A percentile compares a stretch with the other conserved stretches of the same genome.
These are phyloP conservation scores for Acipenser transmontanus DNA, from an alignment of 2,797 vertebrate genomes.

Conservation along the genomic window DNA sequence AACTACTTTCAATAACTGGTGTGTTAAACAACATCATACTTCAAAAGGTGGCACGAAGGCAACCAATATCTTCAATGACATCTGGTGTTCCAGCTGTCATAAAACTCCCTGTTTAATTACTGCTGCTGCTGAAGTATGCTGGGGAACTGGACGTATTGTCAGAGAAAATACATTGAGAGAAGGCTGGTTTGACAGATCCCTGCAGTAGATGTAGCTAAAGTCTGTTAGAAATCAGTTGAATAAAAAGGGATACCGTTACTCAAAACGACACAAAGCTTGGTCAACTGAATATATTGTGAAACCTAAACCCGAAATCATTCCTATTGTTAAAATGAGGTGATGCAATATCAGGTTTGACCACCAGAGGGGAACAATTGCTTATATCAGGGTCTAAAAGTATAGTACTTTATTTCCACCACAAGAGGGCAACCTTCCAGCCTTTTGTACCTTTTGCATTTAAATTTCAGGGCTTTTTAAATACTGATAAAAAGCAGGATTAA, in stretches of 20 bases:
- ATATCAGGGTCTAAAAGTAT: neutral
- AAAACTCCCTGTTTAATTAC: constrained; percentile 52
- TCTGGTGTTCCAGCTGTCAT: constrained; percentile 57
- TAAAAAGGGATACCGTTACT: constrained; percentile 13
- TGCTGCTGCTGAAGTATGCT: constrained; percentile 41
- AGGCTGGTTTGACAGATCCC: constrained; percentile 21
- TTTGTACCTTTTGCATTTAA: too few species aligned
- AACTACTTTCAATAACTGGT: constrained; percentile 21
- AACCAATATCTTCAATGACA: constrained; percentile 50
- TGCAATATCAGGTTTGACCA: neutral
- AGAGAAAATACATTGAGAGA: constrained; percentile 48
- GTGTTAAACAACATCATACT: constrained; percentile 39
- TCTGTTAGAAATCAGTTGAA: constrained; percentile 7
- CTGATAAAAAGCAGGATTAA: too few species aligned
- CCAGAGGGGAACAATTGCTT: neutral
- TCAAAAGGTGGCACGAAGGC: constrained; percentile 39
- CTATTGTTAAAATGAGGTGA: too few species aligned
- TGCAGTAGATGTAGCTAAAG: constrained; percentile 7
- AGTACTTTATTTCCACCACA: neutral
- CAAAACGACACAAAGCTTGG: constrained; percentile 6
- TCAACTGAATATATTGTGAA: too few species aligned
- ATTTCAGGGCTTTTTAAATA: too few species aligned
- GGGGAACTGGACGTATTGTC: constrained; percentile 53
- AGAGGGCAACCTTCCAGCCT: neutral
- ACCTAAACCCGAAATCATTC: too few species aligned